phyloP scores from a whole-genome alignment of 1,140 invertebrate species.

The Drosophila tani region DNA sequence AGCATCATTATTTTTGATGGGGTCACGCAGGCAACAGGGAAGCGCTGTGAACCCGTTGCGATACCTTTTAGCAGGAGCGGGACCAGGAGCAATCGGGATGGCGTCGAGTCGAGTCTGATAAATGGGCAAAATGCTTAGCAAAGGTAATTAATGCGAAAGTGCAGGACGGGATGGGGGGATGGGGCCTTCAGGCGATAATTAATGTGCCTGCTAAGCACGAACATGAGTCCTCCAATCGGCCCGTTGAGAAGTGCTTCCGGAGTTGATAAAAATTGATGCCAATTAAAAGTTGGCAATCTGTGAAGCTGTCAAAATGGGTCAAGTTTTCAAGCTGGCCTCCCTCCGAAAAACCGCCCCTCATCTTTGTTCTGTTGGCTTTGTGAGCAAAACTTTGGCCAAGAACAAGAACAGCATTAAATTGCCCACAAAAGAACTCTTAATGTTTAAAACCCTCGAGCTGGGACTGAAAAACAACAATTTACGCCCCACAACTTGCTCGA shows the following conservation, averaged over 20 bases:
- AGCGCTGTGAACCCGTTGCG: neutral
- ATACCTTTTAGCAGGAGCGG: slow-evolving; percentile 7
- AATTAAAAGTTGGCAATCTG: slow-evolving; percentile 60
- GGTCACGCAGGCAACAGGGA: slow-evolving; percentile 53
- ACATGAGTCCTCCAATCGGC: slow-evolving; percentile 30
- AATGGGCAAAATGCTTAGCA: slow-evolving; percentile 54
- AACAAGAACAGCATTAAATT: slow-evolving; percentile 31
- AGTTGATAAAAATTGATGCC: slow-evolving; percentile 56
- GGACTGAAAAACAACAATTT: slow-evolving; percentile 41
- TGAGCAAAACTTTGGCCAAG: slow-evolving; percentile 17
- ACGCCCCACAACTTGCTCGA: slow-evolving; percentile 43
- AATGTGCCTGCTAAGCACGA: slow-evolving; percentile 53
- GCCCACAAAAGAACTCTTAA: slow-evolving; percentile 44
- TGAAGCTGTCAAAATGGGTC: slow-evolving; percentile 50
- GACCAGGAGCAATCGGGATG: slow-evolving; percentile 4
- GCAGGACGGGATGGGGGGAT: neutral
- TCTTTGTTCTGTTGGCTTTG: slow-evolving; percentile 29
- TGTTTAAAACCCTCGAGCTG: slow-evolving; percentile 41
- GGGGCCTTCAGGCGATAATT: slow-evolving; percentile 56
- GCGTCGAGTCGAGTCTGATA: slow-evolving; percentile 44
- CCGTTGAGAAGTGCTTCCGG: slow-evolving; percentile 27
- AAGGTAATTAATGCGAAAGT: slow-evolving; percentile 67
- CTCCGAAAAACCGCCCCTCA: neutral
- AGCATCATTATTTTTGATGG: slow-evolving; percentile 78
- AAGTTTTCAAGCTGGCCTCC: slow-evolving; percentile 17